These are phyloP conservation scores for Drosophila affinis DNA, from an alignment of 2,888 invertebrate genomes.

Conservation along the genomic window DNA sequence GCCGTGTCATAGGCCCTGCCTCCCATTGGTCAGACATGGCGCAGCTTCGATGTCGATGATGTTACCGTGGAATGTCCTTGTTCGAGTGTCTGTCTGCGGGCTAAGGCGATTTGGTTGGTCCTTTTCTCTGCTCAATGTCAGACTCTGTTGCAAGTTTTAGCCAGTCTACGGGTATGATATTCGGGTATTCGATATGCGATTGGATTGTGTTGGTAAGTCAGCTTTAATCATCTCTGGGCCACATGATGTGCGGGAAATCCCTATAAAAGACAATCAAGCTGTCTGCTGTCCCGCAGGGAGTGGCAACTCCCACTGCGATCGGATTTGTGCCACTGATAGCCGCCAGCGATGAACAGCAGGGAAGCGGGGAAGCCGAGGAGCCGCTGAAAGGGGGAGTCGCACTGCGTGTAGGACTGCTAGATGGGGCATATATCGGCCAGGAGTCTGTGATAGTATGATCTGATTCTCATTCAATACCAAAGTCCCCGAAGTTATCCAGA, in stretches of 20 bases:
- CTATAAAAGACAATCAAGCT: neutral
- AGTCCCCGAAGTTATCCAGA: no score
- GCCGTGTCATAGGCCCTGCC: constrained; percentile 25
- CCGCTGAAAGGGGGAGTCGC: no score
- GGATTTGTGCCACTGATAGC: no score
- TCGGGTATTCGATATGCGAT: neutral
- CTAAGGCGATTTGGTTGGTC: neutral
- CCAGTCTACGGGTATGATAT: neutral
- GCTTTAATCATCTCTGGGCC: neutral
- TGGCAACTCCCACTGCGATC: no score
- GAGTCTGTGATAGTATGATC: no score
- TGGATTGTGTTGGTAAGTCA: neutral
- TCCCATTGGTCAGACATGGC: constrained; percentile 57
- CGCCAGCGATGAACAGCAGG: no score
- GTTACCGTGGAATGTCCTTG: neutral
- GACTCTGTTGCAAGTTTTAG: constrained; percentile 16
- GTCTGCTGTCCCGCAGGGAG: no score
- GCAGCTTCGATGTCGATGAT: constrained; percentile 25
- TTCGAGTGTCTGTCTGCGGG: constrained; percentile 1
- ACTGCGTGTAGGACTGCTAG: no score
- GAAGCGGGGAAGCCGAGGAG: no score
- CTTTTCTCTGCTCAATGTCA: neutral
- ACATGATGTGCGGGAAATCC: neutral
- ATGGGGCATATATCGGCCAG: no score
- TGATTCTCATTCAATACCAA: no score